Evolutionary conservation across 1,140 invertebrate species (phyloP).

Genomic region (Drosophila tristis): DNA sequence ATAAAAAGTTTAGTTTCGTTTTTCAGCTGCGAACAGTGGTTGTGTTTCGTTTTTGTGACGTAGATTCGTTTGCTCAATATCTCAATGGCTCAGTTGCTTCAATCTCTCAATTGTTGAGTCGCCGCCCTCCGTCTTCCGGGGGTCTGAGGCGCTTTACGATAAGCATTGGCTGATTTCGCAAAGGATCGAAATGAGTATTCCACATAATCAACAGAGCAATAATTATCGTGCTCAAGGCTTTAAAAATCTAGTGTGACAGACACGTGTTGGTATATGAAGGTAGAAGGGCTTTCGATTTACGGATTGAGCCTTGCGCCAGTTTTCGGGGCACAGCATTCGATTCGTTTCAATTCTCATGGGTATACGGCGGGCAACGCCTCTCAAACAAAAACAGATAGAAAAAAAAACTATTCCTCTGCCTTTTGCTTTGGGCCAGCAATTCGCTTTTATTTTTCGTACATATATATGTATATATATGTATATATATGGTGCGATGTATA

Average conservation of each 20-base stretch:
- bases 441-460: slow-evolving; percentile 40
- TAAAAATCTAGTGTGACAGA: slow-evolving; percentile 23
- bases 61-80: slow-evolving; percentile 21
- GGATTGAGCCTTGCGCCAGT: slow-evolving; percentile 62
- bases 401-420: slow-evolving; percentile 39
- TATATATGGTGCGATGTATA: too few species aligned
- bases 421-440: slow-evolving; percentile 48
- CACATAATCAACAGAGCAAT: slow-evolving; percentile 63
- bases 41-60: slow-evolving; percentile 29
- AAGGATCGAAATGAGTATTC: slow-evolving; percentile 66
- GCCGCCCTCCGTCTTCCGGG: slow-evolving; percentile 47
- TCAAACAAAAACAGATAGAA: slow-evolving; percentile 30
- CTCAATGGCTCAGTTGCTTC: slow-evolving; percentile 5
- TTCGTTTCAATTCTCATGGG: slow-evolving; percentile 43
- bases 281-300: slow-evolving; percentile 13
- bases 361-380: slow-evolving; percentile 62
- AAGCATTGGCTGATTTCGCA: slow-evolving; percentile 71
- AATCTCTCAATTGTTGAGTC: slow-evolving; percentile 8
- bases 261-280: slow-evolving; percentile 36
- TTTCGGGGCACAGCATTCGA: slow-evolving; percentile 47
- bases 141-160: slow-evolving; percentile 70
- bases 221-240: slow-evolving; percentile 26
- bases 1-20: slow-evolving; percentile 53
- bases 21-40: slow-evolving; percentile 48
- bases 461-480: slow-evolving; percentile 38